Conservation (phyloP, 2,113 vertebrate species). For the Alexandromys fortis region DNA sequence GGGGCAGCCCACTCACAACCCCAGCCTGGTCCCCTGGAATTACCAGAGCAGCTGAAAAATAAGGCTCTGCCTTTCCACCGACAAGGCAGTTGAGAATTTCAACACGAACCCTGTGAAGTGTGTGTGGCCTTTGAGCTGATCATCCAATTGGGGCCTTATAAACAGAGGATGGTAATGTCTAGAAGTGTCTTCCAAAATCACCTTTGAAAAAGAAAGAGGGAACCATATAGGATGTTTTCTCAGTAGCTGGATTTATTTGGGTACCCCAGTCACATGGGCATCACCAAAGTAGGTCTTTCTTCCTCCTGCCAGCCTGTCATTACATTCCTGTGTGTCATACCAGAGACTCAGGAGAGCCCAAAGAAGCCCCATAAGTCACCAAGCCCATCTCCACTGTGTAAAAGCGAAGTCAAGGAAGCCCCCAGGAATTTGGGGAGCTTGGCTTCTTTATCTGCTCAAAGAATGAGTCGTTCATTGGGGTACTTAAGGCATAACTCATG, state of each 20-base stretch:
- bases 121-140: conserved; percentile 80
- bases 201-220: conserved; percentile 78
- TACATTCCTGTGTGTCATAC: conserved; percentile 49
- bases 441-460: neutral
- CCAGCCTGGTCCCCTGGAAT: conserved; percentile 67
- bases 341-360: conserved; percentile 17
- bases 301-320: conserved; percentile 45
- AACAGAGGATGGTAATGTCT: conserved; percentile 77
- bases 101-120: conserved; percentile 69
- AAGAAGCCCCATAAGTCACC: neutral
- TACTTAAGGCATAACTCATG: neutral
- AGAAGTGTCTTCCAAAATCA: conserved; percentile 59
- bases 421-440: neutral
- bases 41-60: conserved; percentile 64
- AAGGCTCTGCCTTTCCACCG: conserved; percentile 76
- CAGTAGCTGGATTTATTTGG: conserved; percentile 73
- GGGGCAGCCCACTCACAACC: conserved; percentile 69
- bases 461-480: neutral
- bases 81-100: conserved; percentile 79
- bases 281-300: neutral
- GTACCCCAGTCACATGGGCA: conserved; percentile 49
- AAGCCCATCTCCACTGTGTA: neutral
- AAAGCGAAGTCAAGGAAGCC: neutral
- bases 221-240: conserved; percentile 68
- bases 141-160: conserved; percentile 79